Evolutionary conservation across 37 sponge, comb jelly and placozoan species (phyloP).

Genomic region (Bolinopsis microptera): DNA sequence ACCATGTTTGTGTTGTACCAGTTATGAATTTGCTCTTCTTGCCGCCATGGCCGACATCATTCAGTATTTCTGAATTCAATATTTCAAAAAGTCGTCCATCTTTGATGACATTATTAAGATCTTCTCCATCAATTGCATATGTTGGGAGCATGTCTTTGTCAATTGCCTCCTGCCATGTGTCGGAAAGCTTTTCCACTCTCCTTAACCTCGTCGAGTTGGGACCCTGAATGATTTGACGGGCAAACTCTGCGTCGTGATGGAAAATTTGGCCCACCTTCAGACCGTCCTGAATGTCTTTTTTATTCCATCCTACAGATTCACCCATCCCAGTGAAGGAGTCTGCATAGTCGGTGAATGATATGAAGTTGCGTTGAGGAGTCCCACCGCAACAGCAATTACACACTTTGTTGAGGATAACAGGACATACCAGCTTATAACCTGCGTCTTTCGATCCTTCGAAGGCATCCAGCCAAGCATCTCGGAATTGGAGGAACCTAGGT

Average conservation of each 20-base stretch:
- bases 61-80: background rate
- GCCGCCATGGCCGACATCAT: background rate
- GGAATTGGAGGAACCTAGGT: background rate
- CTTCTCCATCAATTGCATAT: constrained; percentile 19
- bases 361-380: background rate
- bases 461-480: background rate
- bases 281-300: background rate
- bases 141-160: background rate
- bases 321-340: background rate
- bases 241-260: background rate
- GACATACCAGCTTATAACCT: background rate
- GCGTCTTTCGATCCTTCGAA: background rate
- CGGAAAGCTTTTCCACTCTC: background rate
- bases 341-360: background rate
- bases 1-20: background rate
- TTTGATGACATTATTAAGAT: background rate
- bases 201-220: background rate
- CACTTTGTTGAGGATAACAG: background rate
- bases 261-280: background rate
- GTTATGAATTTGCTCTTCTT: background rate
- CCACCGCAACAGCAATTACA: background rate
- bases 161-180: background rate
- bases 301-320: background rate
- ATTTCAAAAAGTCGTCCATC: background rate
- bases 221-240: background rate